phyloP scores from a whole-genome alignment of 2,113 vertebrate species.

The Spea multiplicata region DNA sequence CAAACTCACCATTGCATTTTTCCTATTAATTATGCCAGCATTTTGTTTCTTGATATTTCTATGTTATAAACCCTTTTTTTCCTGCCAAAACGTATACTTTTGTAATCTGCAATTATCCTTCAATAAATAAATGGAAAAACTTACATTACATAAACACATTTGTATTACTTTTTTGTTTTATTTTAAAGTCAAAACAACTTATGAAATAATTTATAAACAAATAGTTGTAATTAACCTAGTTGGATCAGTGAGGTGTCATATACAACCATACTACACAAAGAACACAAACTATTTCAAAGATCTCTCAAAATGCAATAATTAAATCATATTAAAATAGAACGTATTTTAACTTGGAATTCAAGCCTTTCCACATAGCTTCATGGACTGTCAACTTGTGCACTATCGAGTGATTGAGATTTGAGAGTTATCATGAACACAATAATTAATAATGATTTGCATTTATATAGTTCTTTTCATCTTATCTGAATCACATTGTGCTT shows the following conservation, averaged over 20 bases:
- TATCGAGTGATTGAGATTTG: constrained; percentile 42
- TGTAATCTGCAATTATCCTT: too few relatives aligned
- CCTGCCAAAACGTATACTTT: too few relatives aligned
- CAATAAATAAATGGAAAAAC: too few relatives aligned
- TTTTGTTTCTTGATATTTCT: too few relatives aligned
- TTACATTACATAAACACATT: too few relatives aligned
- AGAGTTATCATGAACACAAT: constrained; percentile 48
- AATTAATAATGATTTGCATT: constrained; percentile 50
- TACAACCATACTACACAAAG: constrained; percentile 21
- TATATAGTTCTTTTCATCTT: constrained; percentile 50
- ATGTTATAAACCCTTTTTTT: too few relatives aligned
- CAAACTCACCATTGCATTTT: too few relatives aligned
- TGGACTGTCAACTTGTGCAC: constrained; percentile 42
- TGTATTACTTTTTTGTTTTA: background rate
- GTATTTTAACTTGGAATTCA: constrained; percentile 25
- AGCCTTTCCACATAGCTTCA: constrained; percentile 33
- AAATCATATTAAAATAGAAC: constrained; percentile 27
- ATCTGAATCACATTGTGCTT: constrained; percentile 47
- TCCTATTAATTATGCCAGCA: too few relatives aligned
- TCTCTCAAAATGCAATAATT: constrained; percentile 25
- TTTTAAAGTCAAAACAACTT: constrained; percentile 1
- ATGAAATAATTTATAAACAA: constrained; percentile 18
- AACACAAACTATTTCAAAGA: constrained; percentile 13
- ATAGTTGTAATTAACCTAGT: constrained; percentile 13
- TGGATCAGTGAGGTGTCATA: constrained; percentile 13